A percentile compares a stretch with the other conserved stretches of the same genome.
Evolutionary conservation across 2,888 invertebrate genomes (phyloP).

Genomic region (Lepidocyrtinus sp.): DNA sequence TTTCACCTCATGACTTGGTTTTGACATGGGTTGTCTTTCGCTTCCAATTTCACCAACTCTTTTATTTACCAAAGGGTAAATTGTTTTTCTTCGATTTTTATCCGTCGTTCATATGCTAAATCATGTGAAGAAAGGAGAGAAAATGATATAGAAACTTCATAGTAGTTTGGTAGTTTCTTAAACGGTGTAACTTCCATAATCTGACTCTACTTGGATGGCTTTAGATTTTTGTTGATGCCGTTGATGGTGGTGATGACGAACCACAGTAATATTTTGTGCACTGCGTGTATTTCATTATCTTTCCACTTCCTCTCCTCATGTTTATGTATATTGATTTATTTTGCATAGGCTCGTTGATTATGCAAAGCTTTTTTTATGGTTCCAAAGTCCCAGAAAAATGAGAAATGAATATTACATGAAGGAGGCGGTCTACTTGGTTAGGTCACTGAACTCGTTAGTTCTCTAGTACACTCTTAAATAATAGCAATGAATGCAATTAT

Average conservation of each 20-base stretch:
- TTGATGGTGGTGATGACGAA: background rate
- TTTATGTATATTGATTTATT: constrained; percentile 12
- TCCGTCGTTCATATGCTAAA: background rate
- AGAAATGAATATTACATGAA: constrained; percentile 15
- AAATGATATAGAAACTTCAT: too few relatives aligned
- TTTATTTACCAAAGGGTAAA: constrained; percentile 12
- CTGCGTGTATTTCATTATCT: constrained; percentile 6
- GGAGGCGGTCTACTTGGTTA: background rate
- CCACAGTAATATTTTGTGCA: too few relatives aligned
- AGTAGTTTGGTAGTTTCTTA: background rate
- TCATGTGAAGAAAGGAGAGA: constrained; percentile 1
- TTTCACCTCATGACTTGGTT: background rate
- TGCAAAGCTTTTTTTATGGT: constrained; percentile 9
- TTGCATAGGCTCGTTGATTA: constrained; percentile 13
- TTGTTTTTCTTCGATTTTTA: constrained; percentile 3
- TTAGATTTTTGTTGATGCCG: background rate
- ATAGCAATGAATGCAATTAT: constrained; percentile 9
- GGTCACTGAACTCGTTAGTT: constrained; percentile 8
- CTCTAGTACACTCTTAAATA: background rate
- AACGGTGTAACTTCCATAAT: too few relatives aligned
- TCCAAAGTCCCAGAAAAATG: constrained; percentile 12
- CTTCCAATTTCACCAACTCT: background rate
- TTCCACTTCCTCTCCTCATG: constrained; percentile 4
- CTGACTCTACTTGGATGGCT: too few relatives aligned
- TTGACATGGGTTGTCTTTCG: constrained; percentile 33